These are phyloP conservation scores for Clitarchus hookeri DNA, from an alignment of 2,888 invertebrate species.

Conservation along the genomic window DNA sequence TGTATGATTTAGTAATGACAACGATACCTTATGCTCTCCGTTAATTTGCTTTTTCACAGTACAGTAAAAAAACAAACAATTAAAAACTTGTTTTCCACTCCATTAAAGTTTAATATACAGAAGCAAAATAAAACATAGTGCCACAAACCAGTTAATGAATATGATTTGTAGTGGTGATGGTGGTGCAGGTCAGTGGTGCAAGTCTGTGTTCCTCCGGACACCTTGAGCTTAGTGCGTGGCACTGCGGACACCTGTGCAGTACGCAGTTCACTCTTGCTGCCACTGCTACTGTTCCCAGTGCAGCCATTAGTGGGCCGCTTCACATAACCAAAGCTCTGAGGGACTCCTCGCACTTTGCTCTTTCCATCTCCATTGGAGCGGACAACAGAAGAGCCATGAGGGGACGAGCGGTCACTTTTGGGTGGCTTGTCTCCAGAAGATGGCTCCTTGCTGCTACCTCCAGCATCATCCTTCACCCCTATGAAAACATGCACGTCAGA, in stretches of 20 bases:
- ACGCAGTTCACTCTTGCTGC: constrained; percentile 54
- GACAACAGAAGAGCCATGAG: constrained; percentile 34
- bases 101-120: no score
- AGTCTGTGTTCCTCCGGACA: constrained; percentile 89
- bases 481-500: neutral
- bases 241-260: constrained; percentile 86
- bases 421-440: constrained; percentile 34
- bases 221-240: constrained; percentile 79
- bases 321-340: constrained; percentile 84
- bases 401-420: constrained; percentile 35
- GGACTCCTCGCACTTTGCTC: constrained; percentile 72
- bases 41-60: no score
- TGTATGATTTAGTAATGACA: no score
- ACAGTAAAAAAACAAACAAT: no score
- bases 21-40: no score
- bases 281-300: constrained; percentile 61
- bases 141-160: constrained; percentile 69
- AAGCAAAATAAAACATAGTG: no score
- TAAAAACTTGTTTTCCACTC: no score
- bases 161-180: constrained; percentile 70
- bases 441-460: constrained; percentile 42
- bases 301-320: constrained; percentile 61
- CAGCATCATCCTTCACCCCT: constrained; percentile 46
- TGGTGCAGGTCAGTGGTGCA: constrained; percentile 74
- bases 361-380: constrained; percentile 38